A percentile compares a stretch with the other conserved stretches of the same genome.
These are phyloP conservation scores for Drosophila obscura DNA, from an alignment of 1,140 invertebrate species.

Conservation along the genomic window DNA sequence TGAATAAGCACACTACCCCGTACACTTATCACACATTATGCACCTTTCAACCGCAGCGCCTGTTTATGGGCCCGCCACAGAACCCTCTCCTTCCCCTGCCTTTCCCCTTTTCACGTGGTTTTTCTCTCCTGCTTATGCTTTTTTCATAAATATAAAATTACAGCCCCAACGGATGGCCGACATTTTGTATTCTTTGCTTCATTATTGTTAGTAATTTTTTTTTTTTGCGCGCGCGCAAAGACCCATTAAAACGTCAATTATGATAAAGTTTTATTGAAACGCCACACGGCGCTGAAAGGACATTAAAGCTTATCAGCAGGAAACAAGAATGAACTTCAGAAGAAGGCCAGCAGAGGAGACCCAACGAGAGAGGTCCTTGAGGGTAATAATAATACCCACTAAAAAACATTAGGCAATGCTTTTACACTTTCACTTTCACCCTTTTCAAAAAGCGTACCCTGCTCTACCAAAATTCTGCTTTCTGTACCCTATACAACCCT, in stretches of 20 bases:
- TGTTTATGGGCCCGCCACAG: conserved; percentile 38
- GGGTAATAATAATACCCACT: conserved; percentile 72
- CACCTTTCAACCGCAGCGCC: conserved; percentile 56
- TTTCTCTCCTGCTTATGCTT: conserved; percentile 17
- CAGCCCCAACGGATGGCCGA: conserved; percentile 28
- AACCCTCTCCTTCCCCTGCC: conserved; percentile 10
- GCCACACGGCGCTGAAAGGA: conserved; percentile 46
- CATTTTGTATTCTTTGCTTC: conserved; percentile 27
- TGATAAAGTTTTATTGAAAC: conserved; percentile 82
- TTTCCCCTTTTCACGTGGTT: conserved; percentile 38
- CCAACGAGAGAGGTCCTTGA: conserved; percentile 5
- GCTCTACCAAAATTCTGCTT: not conserved
- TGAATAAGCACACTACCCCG: not conserved
- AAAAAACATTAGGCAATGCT: conserved; percentile 70
- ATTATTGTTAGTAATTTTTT: conserved; percentile 17
- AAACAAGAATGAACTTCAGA: conserved; percentile 26
- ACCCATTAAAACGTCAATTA: conserved; percentile 81
- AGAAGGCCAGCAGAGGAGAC: conserved; percentile 15
- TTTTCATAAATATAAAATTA: conserved; percentile 76
- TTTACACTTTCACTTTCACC: conserved; percentile 61
- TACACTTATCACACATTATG: conserved; percentile 68
- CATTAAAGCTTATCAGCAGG: conserved; percentile 73
- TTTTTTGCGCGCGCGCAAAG: conserved; percentile 32
- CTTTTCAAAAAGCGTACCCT: conserved; percentile 54
- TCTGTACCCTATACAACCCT: too few relatives aligned